Percentiles rank a stretch among this genome's conserved stretches.
Evolutionary conservation across 2,797 vertebrate species (phyloP).

Genomic region (Leptodactylus fallax): DNA sequence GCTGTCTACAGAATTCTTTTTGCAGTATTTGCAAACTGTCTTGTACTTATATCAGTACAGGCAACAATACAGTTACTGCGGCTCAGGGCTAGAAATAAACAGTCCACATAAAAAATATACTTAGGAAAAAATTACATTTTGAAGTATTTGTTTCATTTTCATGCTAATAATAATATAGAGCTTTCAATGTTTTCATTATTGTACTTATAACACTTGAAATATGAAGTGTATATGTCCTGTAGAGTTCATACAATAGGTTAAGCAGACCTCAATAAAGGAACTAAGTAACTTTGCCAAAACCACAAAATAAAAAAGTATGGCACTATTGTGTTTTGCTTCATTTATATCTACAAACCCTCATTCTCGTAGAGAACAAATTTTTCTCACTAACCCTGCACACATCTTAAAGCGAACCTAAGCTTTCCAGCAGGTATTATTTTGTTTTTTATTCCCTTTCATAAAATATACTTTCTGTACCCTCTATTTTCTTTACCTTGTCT

Average conservation of each 20-base stretch:
- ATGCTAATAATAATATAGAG: background rate
- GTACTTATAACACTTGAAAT: background rate
- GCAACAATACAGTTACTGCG: conserved; percentile 66
- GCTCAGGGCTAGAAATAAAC: background rate
- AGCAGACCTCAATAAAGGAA: background rate
- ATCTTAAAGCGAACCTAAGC: background rate
- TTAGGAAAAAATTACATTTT: conserved; percentile 21
- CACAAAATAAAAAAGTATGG: background rate
- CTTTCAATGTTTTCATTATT: background rate
- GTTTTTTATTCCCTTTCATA: too few species aligned
- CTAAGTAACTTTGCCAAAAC: background rate
- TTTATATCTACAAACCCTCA: background rate
- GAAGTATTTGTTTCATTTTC: conserved; percentile 28
- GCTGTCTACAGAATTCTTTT: conserved; percentile 65
- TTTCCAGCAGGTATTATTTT: too few species aligned
- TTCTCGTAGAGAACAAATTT: background rate
- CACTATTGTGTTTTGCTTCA: background rate
- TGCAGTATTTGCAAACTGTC: conserved; percentile 63
- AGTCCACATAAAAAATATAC: background rate
- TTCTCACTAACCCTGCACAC: background rate
- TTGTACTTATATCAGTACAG: conserved; percentile 60
- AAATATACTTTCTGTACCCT: too few species aligned
- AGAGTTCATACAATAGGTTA: background rate
- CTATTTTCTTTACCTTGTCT: too few species aligned
- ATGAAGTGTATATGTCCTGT: conserved; percentile 10